Percentiles rank a stretch among this genome's conserved stretches.
Conservation (phyloP, 2,888 invertebrate genomes). For the Gryllus longicercus region DNA sequence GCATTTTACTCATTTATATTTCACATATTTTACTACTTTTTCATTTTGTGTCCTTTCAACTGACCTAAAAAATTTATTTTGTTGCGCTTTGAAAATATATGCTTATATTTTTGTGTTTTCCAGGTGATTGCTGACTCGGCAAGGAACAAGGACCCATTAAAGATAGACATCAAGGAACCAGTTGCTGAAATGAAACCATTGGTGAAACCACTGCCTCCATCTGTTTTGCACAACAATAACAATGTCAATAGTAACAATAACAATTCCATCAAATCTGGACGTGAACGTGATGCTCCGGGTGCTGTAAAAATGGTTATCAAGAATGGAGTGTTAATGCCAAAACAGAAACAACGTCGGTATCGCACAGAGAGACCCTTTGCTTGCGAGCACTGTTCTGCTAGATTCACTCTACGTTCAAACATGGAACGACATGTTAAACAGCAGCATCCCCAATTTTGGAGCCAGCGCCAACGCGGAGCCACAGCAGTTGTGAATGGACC, state of each 20-base stretch:
- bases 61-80: too few relatives aligned
- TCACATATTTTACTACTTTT: too few relatives aligned
- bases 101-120: neutral
- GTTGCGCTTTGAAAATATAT: too few relatives aligned
- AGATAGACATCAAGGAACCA: neutral
- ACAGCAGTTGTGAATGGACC: neutral
- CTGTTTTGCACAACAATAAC: neutral
- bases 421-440: slow-evolving; percentile 94
- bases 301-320: slow-evolving; percentile 86
- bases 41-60: too few relatives aligned
- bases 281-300: slow-evolving; percentile 42
- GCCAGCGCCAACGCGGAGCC: slow-evolving; percentile 61
- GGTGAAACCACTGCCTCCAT: slow-evolving; percentile 1
- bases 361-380: slow-evolving; percentile 87
- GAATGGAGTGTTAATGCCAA: slow-evolving; percentile 85
- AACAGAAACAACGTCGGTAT: slow-evolving; percentile 86
- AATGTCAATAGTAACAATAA: neutral
- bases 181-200: neutral
- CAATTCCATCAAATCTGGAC: slow-evolving; percentile 43
- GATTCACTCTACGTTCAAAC: slow-evolving; percentile 87
- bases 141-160: neutral
- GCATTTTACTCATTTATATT: too few relatives aligned
- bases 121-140: neutral
- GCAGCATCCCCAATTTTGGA: slow-evolving; percentile 88
- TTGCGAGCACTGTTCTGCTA: slow-evolving; percentile 85